Evolutionary conservation across 2,797 vertebrate species (phyloP), one percentile per base, ranked within the genome.

Genomic region (Scomberomorus guttatus): DNA sequence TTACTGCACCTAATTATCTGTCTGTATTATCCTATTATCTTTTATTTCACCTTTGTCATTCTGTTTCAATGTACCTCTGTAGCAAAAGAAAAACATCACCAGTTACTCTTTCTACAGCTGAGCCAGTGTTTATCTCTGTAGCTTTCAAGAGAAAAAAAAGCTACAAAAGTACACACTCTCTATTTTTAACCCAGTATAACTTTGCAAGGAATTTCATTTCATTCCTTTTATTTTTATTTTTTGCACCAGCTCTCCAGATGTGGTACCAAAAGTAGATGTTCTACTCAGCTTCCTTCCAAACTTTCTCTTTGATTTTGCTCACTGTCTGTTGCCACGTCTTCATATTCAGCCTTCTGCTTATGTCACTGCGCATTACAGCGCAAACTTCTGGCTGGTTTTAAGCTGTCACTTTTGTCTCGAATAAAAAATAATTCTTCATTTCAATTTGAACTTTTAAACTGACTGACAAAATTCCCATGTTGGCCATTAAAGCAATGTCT

Each of bases 171-270:
- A 13, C 44, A 22, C 37, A 18, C 29, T 15, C 29, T 18, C 83
- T 87, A 86, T 90, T 91, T 87, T 87, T 85, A 87, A 67, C 68
- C 15, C 24, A 27, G 32, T 56, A n/a, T 32, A 76, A 72, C 78
- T 69, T 85, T 84, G 48, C 64, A 32, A 51, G 51, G 59, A 72
- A 50, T 81, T 81, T 79, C 48, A 68, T 75, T 74, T 77, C 59
- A 57, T 10, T 12, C 25, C 20, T 52, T 42, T 78, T 25, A 13
- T 42, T 73, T 55, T 48, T 8, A 15, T 15, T 56, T 39, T 79
- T 58, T 14, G 6, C 64, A n/a, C 50, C 54, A 27, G 10, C 71
- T 82, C 68, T 79, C 68, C 81, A 77, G 83, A 81, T 77, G 66
- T 68, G 50, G 50, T 46, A 77, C 87, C 70, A 82, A 75, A 80